Evolutionary conservation across 2,888 invertebrate genomes (phyloP).

Genomic region (Drosophila prostipennis): DNA sequence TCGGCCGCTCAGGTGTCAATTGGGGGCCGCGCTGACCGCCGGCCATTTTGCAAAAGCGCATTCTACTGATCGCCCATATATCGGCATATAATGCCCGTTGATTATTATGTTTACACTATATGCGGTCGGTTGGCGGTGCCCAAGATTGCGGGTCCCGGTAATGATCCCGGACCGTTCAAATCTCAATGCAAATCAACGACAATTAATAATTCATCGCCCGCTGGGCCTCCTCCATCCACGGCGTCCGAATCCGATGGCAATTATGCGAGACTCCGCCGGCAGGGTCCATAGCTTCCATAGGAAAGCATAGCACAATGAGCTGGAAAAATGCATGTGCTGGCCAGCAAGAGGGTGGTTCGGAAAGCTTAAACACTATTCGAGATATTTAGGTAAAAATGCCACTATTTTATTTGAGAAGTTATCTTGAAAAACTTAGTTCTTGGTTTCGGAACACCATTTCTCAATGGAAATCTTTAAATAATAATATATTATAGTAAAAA

Average conservation of each 20-base stretch:
- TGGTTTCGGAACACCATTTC: too few relatives aligned
- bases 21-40: constrained; percentile 69
- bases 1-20: constrained; percentile 74
- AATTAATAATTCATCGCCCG: constrained; percentile 78
- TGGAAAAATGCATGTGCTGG: constrained; percentile 24
- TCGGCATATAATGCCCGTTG: constrained; percentile 67
- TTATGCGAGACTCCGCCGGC: constrained; percentile 45
- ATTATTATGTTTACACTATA: constrained; percentile 76
- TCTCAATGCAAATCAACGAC: constrained; percentile 78
- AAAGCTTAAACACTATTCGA: background rate
- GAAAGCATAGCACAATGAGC: constrained; percentile 24
- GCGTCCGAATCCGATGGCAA: constrained; percentile 67
- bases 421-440: too few relatives aligned
- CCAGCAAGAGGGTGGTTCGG: constrained; percentile 21
- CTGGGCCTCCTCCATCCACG: constrained; percentile 58
- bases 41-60: constrained; percentile 70
- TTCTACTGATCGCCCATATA: constrained; percentile 62
- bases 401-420: too few relatives aligned
- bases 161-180: constrained; percentile 59
- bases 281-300: constrained; percentile 3
- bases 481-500: too few relatives aligned
- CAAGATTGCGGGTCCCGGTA: constrained; percentile 50
- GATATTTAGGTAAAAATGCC: too few relatives aligned
- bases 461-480: too few relatives aligned
- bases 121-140: constrained; percentile 19